Evolutionary conservation across 2,888 invertebrate genomes (phyloP).

Genomic region (Gryllus longicercus): DNA sequence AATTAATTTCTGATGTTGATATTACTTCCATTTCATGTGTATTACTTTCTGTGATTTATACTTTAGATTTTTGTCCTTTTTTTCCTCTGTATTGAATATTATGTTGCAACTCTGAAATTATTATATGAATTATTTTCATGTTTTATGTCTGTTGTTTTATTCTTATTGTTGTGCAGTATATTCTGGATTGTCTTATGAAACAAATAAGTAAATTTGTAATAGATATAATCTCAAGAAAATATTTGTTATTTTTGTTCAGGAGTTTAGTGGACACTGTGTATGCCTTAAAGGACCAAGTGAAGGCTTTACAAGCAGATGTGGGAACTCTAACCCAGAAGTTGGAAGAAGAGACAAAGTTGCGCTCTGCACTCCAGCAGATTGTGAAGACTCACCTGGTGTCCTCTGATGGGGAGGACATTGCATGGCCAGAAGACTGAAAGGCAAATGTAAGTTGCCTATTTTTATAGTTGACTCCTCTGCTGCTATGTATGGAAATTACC

Average conservation of each 20-base stretch:
- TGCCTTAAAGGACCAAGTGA: conserved; percentile 70
- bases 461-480: not conserved
- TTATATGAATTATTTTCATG: no score
- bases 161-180: no score
- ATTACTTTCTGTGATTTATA: not conserved
- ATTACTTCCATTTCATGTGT: not conserved
- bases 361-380: conserved; percentile 49
- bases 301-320: conserved; percentile 61
- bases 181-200: no score
- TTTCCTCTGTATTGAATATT: no score
- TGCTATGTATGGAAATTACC: not conserved
- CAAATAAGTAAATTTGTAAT: no score
- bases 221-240: not conserved
- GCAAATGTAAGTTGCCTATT: not conserved
- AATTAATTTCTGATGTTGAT: not conserved
- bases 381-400: conserved; percentile 40
- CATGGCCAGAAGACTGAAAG: conserved; percentile 24
- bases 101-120: no score
- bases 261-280: conserved; percentile 74
- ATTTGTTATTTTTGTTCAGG: conserved; percentile 48
- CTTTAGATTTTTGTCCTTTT: no score
- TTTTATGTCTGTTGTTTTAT: no score
- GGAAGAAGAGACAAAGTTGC: conserved; percentile 62
- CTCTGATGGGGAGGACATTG: conserved; percentile 12
- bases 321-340: conserved; percentile 58